Base-by-base conservation (phyloP, 2,113 vertebrate genomes). In the Catagonus wagneri region DNA sequence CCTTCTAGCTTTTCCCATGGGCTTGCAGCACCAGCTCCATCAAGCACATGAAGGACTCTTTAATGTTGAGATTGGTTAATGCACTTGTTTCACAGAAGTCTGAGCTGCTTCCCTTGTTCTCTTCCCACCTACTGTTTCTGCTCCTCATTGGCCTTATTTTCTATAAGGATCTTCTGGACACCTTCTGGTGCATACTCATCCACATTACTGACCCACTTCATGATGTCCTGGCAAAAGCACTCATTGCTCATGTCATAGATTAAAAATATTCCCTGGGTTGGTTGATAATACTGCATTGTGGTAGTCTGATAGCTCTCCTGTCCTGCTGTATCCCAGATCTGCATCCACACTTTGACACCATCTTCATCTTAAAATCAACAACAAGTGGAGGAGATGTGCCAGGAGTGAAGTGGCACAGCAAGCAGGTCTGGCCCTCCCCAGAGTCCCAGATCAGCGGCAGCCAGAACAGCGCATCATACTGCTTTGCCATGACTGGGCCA, bases 71-170 rank as follows among this genome's bases (percentile, higher is more conserved):
- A 97, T 99, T 99, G 98, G 99, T 99, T 99, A 99, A 99, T 99
- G 99, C 99, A 99, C 99, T 99, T 99, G 99, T 99, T 99, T 99
- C 99, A 72, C 99, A 99, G 98, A 99, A 99, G 98, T 99, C 99
- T 94, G 97, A 99, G 99, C 99, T 99, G 99, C 98, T 99, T 97
- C 12, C 99, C 99, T 98, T 99, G 99, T 97, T 99, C 99, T 90
- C 98, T 99, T 96, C 99, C 99, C 98, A 99, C 99, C 98, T 99
- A 99, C 98, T 99, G 99, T 97, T 99, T 99, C 98, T 99, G 98
- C 94, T 99, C 99, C 85, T 99, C 99, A 8, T 99, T 99, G 0
- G 99, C 99, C 97, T 99, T 99, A 96, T 99, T 99, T 90, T 99
- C 99, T 0, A 99, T 99, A 0, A 99, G 99, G 98, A 99, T 99